These are phyloP conservation scores for Scomber japonicus DNA, from an alignment of 2,113 vertebrate species.

Conservation along the genomic window DNA sequence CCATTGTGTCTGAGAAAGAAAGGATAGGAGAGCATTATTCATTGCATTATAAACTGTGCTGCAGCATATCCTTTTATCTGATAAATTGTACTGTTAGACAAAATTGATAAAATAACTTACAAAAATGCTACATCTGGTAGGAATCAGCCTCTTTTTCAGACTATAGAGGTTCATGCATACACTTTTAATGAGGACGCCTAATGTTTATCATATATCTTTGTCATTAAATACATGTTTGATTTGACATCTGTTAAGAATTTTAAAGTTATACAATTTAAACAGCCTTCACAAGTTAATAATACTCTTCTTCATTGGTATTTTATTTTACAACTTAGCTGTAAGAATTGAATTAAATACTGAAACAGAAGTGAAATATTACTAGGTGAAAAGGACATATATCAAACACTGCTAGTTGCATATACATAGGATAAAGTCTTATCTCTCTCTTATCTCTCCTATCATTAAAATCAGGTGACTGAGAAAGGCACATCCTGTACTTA, in stretches of 20 bases:
- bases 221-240: too few species aligned
- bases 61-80: background rate
- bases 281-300: background rate
- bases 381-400: background rate
- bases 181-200: too few species aligned
- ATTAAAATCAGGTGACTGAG: background rate
- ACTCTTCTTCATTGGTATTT: background rate
- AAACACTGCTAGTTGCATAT: background rate
- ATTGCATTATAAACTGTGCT: too few species aligned
- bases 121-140: background rate
- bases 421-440: background rate
- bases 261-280: background rate
- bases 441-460: background rate
- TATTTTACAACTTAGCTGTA: background rate
- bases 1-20: constrained; percentile 61
- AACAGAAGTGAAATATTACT: too few species aligned
- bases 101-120: background rate
- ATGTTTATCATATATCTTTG: too few species aligned
- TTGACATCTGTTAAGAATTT: too few species aligned
- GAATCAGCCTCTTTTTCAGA: background rate
- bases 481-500: constrained; percentile 11
- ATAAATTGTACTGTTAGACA: background rate
- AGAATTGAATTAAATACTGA: background rate
- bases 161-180: background rate
- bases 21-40: background rate